These are phyloP conservation scores for Puma concolor DNA, from an alignment of 2,113 vertebrate genomes.

Conservation along the genomic window DNA sequence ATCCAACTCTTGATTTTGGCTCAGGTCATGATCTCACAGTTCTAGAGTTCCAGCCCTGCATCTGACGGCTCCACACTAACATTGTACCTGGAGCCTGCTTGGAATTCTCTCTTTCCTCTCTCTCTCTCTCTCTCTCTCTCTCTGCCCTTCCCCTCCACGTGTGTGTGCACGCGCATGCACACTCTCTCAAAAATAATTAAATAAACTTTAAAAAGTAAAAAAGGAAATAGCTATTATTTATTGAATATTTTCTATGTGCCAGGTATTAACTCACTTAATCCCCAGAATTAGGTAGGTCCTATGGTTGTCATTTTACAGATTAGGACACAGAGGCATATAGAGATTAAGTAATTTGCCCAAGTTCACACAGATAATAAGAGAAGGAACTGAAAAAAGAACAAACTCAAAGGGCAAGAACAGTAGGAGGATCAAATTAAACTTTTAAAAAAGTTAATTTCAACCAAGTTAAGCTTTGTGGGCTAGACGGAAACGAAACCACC, in stretches of 20 bases:
- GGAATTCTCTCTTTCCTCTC: no score
- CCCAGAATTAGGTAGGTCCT: not conserved
- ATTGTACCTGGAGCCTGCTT: no score
- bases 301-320: not conserved
- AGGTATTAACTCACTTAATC: not conserved
- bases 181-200: no score
- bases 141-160: no score
- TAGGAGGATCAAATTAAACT: not conserved
- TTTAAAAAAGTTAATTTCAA: conserved; percentile 7
- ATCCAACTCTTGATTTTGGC: no score
- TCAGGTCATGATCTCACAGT: no score
- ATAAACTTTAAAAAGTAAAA: no score
- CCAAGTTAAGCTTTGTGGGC: not conserved
- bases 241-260: conserved; percentile 15
- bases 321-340: not conserved
- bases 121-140: no score
- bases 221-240: not conserved
- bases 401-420: not conserved
- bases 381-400: not conserved
- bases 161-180: no score
- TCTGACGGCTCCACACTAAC: no score
- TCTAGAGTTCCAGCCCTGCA: no score
- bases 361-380: not conserved
- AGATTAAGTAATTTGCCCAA: not conserved
- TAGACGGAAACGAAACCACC: not conserved